Base-by-base conservation (phyloP, 2,113 vertebrate genomes). In the Heterochromis multidens region DNA sequence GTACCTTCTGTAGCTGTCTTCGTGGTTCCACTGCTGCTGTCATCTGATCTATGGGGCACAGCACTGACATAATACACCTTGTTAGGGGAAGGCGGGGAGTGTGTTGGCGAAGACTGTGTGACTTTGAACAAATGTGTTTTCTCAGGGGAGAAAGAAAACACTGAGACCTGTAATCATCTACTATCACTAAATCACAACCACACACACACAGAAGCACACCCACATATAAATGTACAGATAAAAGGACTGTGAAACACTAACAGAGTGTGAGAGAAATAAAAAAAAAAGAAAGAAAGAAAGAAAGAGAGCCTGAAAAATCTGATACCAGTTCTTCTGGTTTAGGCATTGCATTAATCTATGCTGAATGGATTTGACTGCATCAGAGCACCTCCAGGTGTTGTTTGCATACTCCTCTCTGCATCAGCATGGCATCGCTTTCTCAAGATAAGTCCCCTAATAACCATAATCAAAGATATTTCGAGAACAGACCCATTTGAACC, bases 101-200 rank as follows among this genome's bases (percentile, higher is more conserved):
- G 77, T 82, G 83, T 85, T 79, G 87, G 90, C 82, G 33, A 79
- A 91, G 87, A 83, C 89, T 86, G 59, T 58, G 83, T 91, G 91
- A 92, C 94, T 95, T 95, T 95, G 93, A 95, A 95, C 89, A 84
- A 90, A 92, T 83, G 90, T 40, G 60, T 88, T 91, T 87, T 91
- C 92, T 90, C 92, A 29, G 58, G 89, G 90, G 91, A 85, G 76
- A 60, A 67, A 46, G 78, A 77, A 60, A 90, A 87, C 86, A 86
- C n/a, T 49, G 83, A 84, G 81, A 91, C 78, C 89, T 89, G 87
- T 89, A 92, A 94, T 94, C 87, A 93, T 89, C 85, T 76, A 49
- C 85, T 17, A 56, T 83, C 74, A 82, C 85, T 85, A 80, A 86
- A 87, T 70, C 85, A 17, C 72, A 72, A 25, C 52, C 59, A 56